Evolutionary conservation across 2,797 vertebrate genomes (phyloP).

Genomic region (Protonibea diacanthus): DNA sequence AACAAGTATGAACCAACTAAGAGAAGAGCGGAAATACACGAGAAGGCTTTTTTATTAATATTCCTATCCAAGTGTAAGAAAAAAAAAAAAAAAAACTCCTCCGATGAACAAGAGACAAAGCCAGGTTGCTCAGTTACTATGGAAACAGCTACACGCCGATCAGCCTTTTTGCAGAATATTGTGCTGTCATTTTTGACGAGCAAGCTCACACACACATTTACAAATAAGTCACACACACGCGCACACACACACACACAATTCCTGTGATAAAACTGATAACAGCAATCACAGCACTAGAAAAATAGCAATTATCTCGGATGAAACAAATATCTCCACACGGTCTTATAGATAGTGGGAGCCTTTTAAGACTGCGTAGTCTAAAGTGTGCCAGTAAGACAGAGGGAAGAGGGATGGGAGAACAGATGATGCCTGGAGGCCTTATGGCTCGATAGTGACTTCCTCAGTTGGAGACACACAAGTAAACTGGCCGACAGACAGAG

Average conservation of each 20-base stretch:
- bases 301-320: conserved; percentile 58
- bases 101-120: conserved; percentile 70
- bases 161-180: conserved; percentile 65
- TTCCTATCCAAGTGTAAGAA: conserved; percentile 16
- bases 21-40: conserved; percentile 16
- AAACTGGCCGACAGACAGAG: conserved; percentile 23
- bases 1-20: conserved; percentile 27
- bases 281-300: conserved; percentile 35
- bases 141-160: conserved; percentile 77
- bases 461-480: conserved; percentile 46
- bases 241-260: conserved; percentile 12
- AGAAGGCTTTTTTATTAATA: neutral
- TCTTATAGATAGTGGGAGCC: conserved; percentile 25
- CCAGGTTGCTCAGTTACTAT: conserved; percentile 83
- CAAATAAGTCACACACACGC: conserved; percentile 12
- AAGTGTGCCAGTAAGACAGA: conserved; percentile 56
- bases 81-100: conserved; percentile 29
- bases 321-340: conserved; percentile 33
- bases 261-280: conserved; percentile 36
- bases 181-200: conserved; percentile 67
- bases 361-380: conserved; percentile 21
- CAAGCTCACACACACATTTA: conserved; percentile 15
- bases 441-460: conserved; percentile 55
- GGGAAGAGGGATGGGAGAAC: conserved; percentile 60
- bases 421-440: conserved; percentile 67